Base-by-base conservation (phyloP, 2,113 vertebrate genomes). In the Podocnemis expansa region DNA sequence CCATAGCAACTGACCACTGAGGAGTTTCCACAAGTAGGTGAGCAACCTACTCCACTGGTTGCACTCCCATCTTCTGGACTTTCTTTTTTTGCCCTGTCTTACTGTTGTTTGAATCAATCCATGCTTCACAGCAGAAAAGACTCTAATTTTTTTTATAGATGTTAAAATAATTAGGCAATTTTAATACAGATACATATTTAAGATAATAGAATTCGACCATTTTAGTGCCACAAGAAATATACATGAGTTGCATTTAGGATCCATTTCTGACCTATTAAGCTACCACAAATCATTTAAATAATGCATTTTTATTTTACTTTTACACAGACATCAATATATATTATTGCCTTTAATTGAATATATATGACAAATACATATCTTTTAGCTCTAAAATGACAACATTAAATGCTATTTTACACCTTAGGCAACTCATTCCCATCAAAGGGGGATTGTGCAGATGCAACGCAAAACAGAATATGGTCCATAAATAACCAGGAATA, bases 331-430 rank as follows among this genome's bases (percentile, higher is more conserved):
- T 78, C 47, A 34, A 5, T 43, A 29, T 19, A 45, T 90, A 49
- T 21, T 52, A 5, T 29, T 16, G 29, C 25, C 38, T 91, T 58
- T 80, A 51, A 41, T 45, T 0, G 0, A 0, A 1, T 1, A 0
- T 1, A 76, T 6, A 76, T 2, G 34, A 14, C 63, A 85, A 67
- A n/a, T 0, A 8, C 0, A 91, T 24, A 45, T 76, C 5, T 67
- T 45, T 43, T 56, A 60, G 76, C 78, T 19, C 5, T 10, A 3
- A 0, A 2, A 0, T 38, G n/a, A 29, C 45, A 83, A 45, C 78
- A 45, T 6, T 27, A 1, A 41, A 10, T 3, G 27, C 0, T 1
- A 9, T 3, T 78, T 5, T 19, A 1, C 0, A 0, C 0, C 1
- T 0, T 2, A 3, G 4, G 31, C 60, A 63, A 34, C 14, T 34